A percentile compares a stretch with the other conserved stretches of the same genome.
Conservation (phyloP, 1,140 invertebrate genomes). For the Apolygus lucorum region DNA sequence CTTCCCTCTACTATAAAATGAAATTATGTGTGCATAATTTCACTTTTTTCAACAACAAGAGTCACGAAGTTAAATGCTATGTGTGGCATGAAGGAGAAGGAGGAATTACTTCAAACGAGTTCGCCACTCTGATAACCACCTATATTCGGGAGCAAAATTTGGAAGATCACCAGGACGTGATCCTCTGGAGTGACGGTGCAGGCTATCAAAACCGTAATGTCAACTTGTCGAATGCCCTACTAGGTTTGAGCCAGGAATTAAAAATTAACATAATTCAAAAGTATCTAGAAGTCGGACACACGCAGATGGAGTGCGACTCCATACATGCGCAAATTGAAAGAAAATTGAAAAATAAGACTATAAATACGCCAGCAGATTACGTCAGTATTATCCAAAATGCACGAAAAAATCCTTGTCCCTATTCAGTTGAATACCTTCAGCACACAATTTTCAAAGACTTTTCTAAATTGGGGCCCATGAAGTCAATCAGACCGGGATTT, state of each 20-base stretch:
- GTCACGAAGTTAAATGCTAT: neutral
- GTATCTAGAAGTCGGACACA: constrained; percentile 37
- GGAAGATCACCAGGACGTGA: constrained; percentile 31
- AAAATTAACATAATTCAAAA: constrained; percentile 35
- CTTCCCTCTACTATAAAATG: neutral
- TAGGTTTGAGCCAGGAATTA: constrained; percentile 26
- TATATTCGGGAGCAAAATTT: constrained; percentile 14
- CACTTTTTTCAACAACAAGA: neutral
- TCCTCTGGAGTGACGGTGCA: constrained; percentile 32
- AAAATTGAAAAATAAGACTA: constrained; percentile 22
- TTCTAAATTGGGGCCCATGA: constrained; percentile 6
- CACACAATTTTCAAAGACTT: constrained; percentile 29
- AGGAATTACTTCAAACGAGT: constrained; percentile 25
- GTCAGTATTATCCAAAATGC: constrained; percentile 8
- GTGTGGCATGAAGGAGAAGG: neutral
- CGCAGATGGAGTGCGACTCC: constrained; percentile 38
- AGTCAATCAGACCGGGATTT: constrained; percentile 26
- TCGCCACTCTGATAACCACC: constrained; percentile 23
- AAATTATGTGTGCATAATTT: constrained; percentile 5
- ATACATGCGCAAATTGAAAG: constrained; percentile 31
- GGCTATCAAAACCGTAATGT: constrained; percentile 36
- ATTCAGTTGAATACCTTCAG: constrained; percentile 25
- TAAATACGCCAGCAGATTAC: constrained; percentile 18
- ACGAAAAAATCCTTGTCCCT: constrained; percentile 27
- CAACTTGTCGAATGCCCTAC: constrained; percentile 33